Evolutionary conservation across 1,140 invertebrate genomes (phyloP), one percentile per base, ranked within the genome.

Genomic region (Streblospio benedicti): DNA sequence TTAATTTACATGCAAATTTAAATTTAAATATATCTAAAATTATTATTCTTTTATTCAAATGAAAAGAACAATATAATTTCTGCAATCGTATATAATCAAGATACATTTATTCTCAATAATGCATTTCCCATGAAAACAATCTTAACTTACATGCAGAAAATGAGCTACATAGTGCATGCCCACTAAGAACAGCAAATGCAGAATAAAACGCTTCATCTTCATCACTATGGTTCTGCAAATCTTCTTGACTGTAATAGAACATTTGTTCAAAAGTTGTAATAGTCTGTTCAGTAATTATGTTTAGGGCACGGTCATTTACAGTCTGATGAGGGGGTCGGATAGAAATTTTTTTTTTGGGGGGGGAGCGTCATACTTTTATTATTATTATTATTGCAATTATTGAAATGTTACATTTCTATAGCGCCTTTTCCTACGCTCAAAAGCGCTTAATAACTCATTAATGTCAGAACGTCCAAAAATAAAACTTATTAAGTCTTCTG

Each of bases 151-250:
- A 81, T 65, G 82, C 79, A 69, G 77, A 81, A 60, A 83, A 83
- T 79, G 83, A 84, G 62, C 79, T 79, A 73, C 85, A 85, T 62
- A 91, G 83, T 68, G 86, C 88, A 78, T 89, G 86, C 14, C 86
- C 83, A 56, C 86, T 83, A 63, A 90, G 73, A 23, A 86, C 84
- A 65, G 85, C 84, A 77, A 89, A 87, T 4, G 86, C 83, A 55
- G 85, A 85, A 70, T 87, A 90, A 77, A 90, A 90, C 33, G 82
- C 81, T 67, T 85, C 85, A 77, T 85, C 85, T 64, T 85, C 82
- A 66, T 86, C 85, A 67, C 87, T 86, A 74, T 88, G 86, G 35
- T 83, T 81, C 31, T 85, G 72, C 63, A 90, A 84, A 65, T 89
- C 86, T 55, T 82, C 75, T 79, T 89, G 86, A 78, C 87, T 89